Evolutionary conservation across 2,888 invertebrate genomes (phyloP).

Genomic region (Camponotus fellah): DNA sequence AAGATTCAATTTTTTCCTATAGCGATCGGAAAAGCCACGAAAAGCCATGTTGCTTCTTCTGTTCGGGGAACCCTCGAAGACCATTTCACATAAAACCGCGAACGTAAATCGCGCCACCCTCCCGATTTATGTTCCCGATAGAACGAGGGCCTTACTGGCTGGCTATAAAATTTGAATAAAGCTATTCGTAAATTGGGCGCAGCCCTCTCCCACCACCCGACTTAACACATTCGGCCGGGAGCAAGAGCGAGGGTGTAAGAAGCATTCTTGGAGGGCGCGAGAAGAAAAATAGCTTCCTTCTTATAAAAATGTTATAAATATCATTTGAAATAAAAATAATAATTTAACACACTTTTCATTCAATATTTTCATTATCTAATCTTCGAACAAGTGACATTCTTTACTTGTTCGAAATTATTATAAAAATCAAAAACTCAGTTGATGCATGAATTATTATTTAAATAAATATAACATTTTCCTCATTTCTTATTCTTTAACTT

Average conservation of each 20-base stretch:
- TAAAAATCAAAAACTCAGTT: slow-evolving; percentile 18
- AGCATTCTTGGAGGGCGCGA: background rate
- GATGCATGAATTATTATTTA: background rate
- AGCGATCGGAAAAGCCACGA: background rate
- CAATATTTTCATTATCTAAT: background rate
- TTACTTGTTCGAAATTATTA: background rate
- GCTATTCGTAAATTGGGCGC: slow-evolving; percentile 60
- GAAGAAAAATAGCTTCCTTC: slow-evolving; percentile 28
- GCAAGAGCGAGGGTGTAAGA: background rate
- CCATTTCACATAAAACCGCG: slow-evolving; percentile 20
- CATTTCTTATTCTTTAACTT: slow-evolving; percentile 13
- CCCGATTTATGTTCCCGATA: slow-evolving; percentile 26
- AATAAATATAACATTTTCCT: slow-evolving; percentile 10
- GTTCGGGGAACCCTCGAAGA: background rate
- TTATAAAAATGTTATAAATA: background rate
- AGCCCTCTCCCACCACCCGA: slow-evolving; percentile 43
- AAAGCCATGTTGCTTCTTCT: background rate
- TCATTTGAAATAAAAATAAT: background rate
- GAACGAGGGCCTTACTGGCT: slow-evolving; percentile 10
- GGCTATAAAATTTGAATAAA: slow-evolving; percentile 68
- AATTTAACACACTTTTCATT: background rate
- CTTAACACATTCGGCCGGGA: slow-evolving; percentile 36
- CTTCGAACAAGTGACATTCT: background rate
- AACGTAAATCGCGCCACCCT: slow-evolving; percentile 24
- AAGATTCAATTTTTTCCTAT: background rate